A percentile compares a stretch with the other conserved stretches of the same genome.
These are phyloP conservation scores for Microctenopoma stevenorrisi DNA, from an alignment of 2,797 vertebrate species.

Conservation along the genomic window DNA sequence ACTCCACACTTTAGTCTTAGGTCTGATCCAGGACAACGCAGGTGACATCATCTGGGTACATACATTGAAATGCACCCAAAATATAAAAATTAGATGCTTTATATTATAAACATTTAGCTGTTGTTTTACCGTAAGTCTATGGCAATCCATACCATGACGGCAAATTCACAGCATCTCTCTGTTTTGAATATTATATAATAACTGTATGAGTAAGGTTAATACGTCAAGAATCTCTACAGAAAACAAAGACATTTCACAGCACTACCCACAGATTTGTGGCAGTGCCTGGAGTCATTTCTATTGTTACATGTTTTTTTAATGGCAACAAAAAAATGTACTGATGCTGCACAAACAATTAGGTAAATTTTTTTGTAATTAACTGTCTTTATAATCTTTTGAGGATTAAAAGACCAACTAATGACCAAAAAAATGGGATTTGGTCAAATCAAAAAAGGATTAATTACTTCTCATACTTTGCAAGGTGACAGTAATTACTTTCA, in stretches of 20 bases:
- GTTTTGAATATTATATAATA: neutral
- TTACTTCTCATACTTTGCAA: slow-evolving; percentile 77
- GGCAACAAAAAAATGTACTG: slow-evolving; percentile 23
- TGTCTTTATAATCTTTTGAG: slow-evolving; percentile 65
- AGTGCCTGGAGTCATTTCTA: neutral
- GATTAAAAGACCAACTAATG: slow-evolving; percentile 76
- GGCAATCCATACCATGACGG: neutral
- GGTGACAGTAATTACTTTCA: slow-evolving; percentile 82
- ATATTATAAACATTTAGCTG: too few relatives aligned
- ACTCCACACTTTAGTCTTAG: too few relatives aligned
- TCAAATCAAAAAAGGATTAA: slow-evolving; percentile 79
- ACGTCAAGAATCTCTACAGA: neutral
- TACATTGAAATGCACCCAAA: too few relatives aligned
- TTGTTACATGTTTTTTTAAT: neutral
- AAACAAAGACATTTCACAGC: neutral
- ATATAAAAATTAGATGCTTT: too few relatives aligned
- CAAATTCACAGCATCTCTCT: neutral
- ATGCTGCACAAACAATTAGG: slow-evolving; percentile 45
- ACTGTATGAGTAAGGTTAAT: neutral
- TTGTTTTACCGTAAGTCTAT: neutral
- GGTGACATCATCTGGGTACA: too few relatives aligned
- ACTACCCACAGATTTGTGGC: neutral
- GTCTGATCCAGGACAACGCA: too few relatives aligned
- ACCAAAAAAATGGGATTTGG: slow-evolving; percentile 74
- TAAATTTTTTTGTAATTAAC: slow-evolving; percentile 69